Evolutionary conservation across 2,113 vertebrate genomes (phyloP).

Genomic region (Vireo altiloquus): DNA sequence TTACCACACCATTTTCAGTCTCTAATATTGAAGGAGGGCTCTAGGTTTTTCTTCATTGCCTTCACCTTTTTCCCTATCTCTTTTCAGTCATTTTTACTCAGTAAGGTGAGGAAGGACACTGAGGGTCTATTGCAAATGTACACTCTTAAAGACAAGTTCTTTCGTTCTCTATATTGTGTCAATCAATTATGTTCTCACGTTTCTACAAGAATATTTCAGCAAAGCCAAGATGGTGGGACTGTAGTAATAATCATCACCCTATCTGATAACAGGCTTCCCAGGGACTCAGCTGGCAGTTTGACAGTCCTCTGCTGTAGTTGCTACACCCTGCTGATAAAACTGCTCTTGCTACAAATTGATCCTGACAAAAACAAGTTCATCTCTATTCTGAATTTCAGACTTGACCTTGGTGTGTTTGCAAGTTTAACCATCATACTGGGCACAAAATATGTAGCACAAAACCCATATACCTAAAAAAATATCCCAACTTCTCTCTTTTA

Average conservation of each 20-base stretch:
- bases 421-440: background rate
- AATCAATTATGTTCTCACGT: background rate
- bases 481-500: background rate
- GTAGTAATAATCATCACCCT: background rate
- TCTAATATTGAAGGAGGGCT: background rate
- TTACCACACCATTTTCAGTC: background rate
- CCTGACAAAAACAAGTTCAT: constrained; percentile 8
- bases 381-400: constrained; percentile 32
- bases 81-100: background rate
- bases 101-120: background rate
- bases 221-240: background rate
- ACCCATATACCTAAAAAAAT: background rate
- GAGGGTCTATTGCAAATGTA: background rate
- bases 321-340: constrained; percentile 46
- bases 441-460: constrained; percentile 21
- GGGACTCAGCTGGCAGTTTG: constrained; percentile 24
- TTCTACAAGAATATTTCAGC: background rate
- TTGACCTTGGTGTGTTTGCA: constrained; percentile 31
- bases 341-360: constrained; percentile 40
- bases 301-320: constrained; percentile 8
- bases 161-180: background rate
- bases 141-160: background rate
- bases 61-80: background rate
- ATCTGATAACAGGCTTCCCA: constrained; percentile 12
- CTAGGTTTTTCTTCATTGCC: background rate